Conservation (phyloP, 2,113 vertebrate species). For the Rhodinocichla rosea region DNA sequence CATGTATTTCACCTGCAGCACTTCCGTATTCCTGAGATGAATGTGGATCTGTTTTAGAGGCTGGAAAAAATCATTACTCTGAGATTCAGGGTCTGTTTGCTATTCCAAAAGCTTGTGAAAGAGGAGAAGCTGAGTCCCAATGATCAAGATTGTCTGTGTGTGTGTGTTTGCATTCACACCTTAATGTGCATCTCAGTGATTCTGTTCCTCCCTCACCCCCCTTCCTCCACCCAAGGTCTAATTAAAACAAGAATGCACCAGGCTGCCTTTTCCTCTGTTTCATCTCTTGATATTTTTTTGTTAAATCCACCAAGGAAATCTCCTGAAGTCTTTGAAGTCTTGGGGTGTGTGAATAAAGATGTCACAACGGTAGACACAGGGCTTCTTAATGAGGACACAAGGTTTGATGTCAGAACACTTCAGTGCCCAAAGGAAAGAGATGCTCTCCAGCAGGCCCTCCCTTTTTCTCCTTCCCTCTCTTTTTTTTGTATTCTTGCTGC, state of each 20-base stretch:
- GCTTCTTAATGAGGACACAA: constrained; percentile 78
- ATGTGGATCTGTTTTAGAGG: background rate
- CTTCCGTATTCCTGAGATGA: background rate
- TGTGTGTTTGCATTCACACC: constrained; percentile 3
- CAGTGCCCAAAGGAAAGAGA: constrained; percentile 65
- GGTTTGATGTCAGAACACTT: constrained; percentile 73
- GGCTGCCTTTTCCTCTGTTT: constrained; percentile 62
- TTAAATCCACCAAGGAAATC: constrained; percentile 78
- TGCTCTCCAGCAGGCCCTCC: constrained; percentile 16
- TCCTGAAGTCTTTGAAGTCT: constrained; percentile 82
- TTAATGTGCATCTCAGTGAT: background rate
- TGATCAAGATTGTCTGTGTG: background rate
- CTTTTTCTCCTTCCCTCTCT: background rate
- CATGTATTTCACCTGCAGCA: constrained; percentile 7
- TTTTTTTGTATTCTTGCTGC: background rate
- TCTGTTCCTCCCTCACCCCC: background rate
- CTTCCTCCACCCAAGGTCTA: constrained; percentile 59
- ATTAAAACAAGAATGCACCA: constrained; percentile 69
- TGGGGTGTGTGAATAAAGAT: constrained; percentile 75
- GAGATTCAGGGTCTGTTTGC: constrained; percentile 1
- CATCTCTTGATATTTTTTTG: constrained; percentile 70
- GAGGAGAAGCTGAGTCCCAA: background rate
- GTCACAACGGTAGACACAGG: constrained; percentile 71
- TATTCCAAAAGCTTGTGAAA: constrained; percentile 4
- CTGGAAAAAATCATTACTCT: background rate